phyloP scores from a whole-genome alignment of 2,888 invertebrate genomes.

The Lasioglossum lativentre region DNA sequence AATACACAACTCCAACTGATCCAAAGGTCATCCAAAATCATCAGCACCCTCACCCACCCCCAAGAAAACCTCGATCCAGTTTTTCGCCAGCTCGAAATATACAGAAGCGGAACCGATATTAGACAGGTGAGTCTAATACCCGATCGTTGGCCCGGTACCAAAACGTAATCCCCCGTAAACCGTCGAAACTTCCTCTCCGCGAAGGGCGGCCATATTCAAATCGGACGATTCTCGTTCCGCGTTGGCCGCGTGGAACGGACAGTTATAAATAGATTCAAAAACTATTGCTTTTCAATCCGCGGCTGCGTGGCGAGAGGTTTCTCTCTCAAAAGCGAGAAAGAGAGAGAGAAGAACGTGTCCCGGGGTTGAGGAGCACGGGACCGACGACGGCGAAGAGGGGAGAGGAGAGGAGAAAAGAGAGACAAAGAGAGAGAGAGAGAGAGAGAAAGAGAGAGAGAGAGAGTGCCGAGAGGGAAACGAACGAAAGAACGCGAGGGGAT shows the following conservation, averaged over 20 bases:
- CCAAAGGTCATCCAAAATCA: background rate
- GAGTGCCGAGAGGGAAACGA: constrained; percentile 17
- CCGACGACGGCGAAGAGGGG: constrained; percentile 15
- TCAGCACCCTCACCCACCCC: background rate
- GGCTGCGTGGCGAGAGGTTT: constrained; percentile 66
- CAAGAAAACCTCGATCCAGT: background rate
- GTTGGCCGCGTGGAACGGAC: constrained; percentile 46
- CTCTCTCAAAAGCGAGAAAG: constrained; percentile 5
- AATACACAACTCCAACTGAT: too few species aligned
- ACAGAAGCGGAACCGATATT: background rate
- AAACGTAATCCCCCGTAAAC: background rate
- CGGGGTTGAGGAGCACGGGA: constrained; percentile 12
- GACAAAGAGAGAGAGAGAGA: background rate
- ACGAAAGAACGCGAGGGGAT: constrained; percentile 53
- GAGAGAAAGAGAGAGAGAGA: background rate
- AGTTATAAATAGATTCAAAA: constrained; percentile 80
- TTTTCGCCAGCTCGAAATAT: background rate
- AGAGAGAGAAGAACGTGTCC: constrained; percentile 40
- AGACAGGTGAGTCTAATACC: background rate
- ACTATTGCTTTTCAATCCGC: constrained; percentile 80
- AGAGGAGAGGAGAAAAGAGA: too few species aligned
- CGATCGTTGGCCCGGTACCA: background rate
- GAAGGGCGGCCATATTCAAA: constrained; percentile 41
- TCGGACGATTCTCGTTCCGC: constrained; percentile 48
- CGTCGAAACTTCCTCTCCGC: background rate